phyloP scores from a whole-genome alignment of 1,140 invertebrate species.

The Agrypnia vestita region DNA sequence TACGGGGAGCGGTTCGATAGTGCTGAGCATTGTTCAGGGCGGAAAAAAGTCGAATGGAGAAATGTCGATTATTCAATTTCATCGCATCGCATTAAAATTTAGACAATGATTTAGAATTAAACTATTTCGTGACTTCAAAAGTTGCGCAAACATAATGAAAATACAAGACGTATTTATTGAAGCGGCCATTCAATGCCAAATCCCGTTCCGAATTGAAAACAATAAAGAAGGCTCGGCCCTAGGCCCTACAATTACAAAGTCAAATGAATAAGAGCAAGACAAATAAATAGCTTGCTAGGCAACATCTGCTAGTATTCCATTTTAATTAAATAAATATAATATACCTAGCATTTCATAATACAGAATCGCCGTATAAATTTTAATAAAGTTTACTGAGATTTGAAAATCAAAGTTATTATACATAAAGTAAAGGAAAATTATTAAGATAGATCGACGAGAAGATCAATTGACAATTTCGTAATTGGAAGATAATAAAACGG shows the following conservation, averaged over 20 bases:
- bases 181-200: slow-evolving; percentile 22
- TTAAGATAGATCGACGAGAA: neutral
- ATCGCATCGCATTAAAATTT: no score
- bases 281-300: slow-evolving; percentile 39
- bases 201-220: neutral
- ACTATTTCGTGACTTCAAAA: neutral
- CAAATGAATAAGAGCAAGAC: slow-evolving; percentile 31
- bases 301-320: slow-evolving; percentile 39
- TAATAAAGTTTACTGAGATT: slow-evolving; percentile 27
- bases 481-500: no score
- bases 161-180: slow-evolving; percentile 5
- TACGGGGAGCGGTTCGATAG: slow-evolving; percentile 2
- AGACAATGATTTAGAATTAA: no score
- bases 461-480: neutral
- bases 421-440: neutral
- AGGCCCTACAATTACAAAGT: slow-evolving; percentile 39
- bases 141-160: no score
- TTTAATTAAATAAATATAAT: slow-evolving; percentile 44
- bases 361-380: slow-evolving; percentile 33
- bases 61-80: no score
- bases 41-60: neutral
- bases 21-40: neutral
- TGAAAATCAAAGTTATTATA: slow-evolving; percentile 35
- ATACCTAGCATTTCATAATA: slow-evolving; percentile 30
- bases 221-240: slow-evolving; percentile 28